phyloP scores from a whole-genome alignment of 2,888 invertebrate genomes.

The Idaea biselata region DNA sequence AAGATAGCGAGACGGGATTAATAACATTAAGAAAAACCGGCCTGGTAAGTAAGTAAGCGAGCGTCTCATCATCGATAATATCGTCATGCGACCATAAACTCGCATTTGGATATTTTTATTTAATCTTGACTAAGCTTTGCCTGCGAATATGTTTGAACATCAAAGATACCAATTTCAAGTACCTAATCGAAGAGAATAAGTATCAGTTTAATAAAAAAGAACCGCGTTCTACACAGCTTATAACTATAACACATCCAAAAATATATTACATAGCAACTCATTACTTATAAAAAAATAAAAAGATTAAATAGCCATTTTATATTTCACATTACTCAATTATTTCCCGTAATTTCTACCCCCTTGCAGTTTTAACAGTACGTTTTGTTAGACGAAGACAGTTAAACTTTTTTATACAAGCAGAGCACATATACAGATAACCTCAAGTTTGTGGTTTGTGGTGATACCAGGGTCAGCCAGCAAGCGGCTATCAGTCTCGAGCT shows the following conservation, averaged over 20 bases:
- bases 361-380: not conserved
- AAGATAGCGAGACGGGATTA: not conserved
- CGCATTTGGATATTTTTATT: not conserved
- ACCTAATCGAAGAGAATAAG: too few relatives aligned
- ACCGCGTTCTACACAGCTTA: too few relatives aligned
- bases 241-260: too few relatives aligned
- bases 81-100: not conserved
- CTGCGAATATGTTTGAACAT: not conserved
- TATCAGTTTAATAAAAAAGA: too few relatives aligned
- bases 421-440: constrained; percentile 47
- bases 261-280: too few relatives aligned
- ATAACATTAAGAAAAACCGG: not conserved
- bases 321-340: not conserved
- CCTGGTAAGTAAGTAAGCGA: not conserved
- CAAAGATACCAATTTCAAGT: too few relatives aligned
- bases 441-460: constrained; percentile 44
- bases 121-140: not conserved
- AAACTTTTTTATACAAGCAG: not conserved
- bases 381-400: not conserved
- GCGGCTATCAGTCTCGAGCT: constrained; percentile 51
- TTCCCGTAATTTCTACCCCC: not conserved
- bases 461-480: constrained; percentile 46
- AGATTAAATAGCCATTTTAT: too few relatives aligned
- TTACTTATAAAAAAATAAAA: too few relatives aligned
- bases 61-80: not conserved